Evolutionary conservation across 2,113 vertebrate genomes (phyloP).

Genomic region (Candoia aspera): DNA sequence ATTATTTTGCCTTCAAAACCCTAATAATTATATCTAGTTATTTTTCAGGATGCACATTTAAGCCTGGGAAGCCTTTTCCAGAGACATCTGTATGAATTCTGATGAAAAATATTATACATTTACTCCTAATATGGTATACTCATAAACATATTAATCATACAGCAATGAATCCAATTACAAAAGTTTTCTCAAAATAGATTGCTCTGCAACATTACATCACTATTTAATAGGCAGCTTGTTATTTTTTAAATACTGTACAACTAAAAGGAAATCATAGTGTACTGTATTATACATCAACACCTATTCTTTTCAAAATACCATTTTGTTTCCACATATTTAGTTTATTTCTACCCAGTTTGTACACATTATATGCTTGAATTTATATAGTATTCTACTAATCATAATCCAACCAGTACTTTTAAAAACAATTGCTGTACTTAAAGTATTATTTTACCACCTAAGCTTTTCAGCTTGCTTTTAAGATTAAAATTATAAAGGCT

Average conservation of each 20-base stretch:
- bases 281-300: not conserved
- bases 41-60: slow-evolving; percentile 56
- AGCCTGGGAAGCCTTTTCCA: slow-evolving; percentile 51
- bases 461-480: not conserved
- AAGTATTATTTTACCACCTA: not conserved
- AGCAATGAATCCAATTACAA: slow-evolving; percentile 45
- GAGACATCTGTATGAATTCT: slow-evolving; percentile 52
- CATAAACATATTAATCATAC: slow-evolving; percentile 36
- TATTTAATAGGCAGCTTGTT: slow-evolving; percentile 32
- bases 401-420: not conserved
- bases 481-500: not conserved
- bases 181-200: slow-evolving; percentile 22
- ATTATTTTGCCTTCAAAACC: not conserved
- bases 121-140: slow-evolving; percentile 4
- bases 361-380: slow-evolving; percentile 5
- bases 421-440: not conserved
- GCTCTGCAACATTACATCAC: not conserved
- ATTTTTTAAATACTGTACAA: slow-evolving; percentile 8
- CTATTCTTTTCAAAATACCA: not conserved
- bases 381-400: not conserved
- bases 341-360: not conserved
- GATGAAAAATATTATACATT: slow-evolving; percentile 44
- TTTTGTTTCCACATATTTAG: slow-evolving; percentile 11
- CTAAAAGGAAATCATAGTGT: slow-evolving; percentile 41
- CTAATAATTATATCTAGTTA: not conserved